Base-by-base conservation (phyloP, 1,140 invertebrate genomes). In the Octopus bimaculoides region DNA sequence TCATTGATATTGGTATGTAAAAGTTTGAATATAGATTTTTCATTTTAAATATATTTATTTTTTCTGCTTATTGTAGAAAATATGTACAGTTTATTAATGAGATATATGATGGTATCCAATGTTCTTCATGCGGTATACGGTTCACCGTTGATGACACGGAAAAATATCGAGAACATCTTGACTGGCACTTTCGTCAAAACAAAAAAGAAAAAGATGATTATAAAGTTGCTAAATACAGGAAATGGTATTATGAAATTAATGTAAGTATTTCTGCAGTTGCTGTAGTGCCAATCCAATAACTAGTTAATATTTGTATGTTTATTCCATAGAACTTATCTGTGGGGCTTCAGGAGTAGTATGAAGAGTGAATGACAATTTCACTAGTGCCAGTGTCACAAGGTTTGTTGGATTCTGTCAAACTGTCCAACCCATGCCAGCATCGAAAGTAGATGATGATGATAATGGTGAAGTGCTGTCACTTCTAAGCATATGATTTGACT, bases 181-280 rank as follows among this genome's bases (percentile, higher is more conserved):
- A 99, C 90, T 98, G 97, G 97, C 97, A 99, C 91, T 98, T 98
- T 90, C 91, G 97, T 10, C 95, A 96, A 89, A 99, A 99, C 90
- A 91, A 96, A 10, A 92, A 94, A 73, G 96, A 96, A 85, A 93
- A 95, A 80, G 95, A 96, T 85, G 95, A 95, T 1, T 93, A 94
- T 0, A 92, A 95, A 52, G 94, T 96, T 76, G 94, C 95, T 0
- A 94, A 95, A 82, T 95, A 94, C 17, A 91, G 96, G 7, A 93
- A 94, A 79, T 97, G 96, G 95, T 97, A 95, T 89, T 98, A 97
- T 87, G 94, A 95, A 85, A 91, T 96, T 66, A 93, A 87, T 77
- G 89, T 90, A 83, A 86, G 85, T 83, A 74, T 84, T 52, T 5
- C 52, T 75, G 6, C 74, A 75, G 17, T 75, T 20, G 7, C 5